phyloP scores from a whole-genome alignment of 2,888 invertebrate species.

The Synanthedon myopaeformis region DNA sequence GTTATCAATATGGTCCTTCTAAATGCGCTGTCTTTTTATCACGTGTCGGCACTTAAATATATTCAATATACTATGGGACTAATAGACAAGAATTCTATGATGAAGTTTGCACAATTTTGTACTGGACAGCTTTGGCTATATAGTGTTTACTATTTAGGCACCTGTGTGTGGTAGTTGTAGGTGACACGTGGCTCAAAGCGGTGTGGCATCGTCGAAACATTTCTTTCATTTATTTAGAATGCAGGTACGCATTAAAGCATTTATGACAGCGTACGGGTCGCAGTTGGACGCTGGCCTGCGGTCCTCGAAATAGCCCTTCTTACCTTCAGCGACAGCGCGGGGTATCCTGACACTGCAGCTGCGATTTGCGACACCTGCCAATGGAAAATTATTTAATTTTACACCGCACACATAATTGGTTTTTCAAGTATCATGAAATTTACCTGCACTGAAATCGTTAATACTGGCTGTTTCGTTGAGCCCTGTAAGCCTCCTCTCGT shows the following conservation, averaged over 20 bases:
- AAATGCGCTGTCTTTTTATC: conserved; percentile 23
- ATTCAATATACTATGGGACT: too few relatives aligned
- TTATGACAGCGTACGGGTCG: conserved; percentile 88
- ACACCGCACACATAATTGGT: too few relatives aligned
- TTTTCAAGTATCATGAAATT: conserved; percentile 7
- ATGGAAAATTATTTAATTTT: background rate
- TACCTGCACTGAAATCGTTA: conserved; percentile 93
- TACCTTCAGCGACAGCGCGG: conserved; percentile 88
- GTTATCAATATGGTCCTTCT: conserved; percentile 42
- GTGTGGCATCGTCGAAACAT: conserved; percentile 6
- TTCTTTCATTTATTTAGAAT: conserved; percentile 77
- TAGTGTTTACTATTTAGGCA: too few relatives aligned
- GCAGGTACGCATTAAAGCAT: conserved; percentile 88
- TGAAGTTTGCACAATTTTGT: too few relatives aligned
- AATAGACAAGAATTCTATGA: too few relatives aligned
- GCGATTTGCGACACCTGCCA: conserved; percentile 88
- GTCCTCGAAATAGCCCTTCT: conserved; percentile 96
- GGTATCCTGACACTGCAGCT: conserved; percentile 96
- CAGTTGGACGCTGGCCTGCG: conserved; percentile 93
- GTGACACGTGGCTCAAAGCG: conserved; percentile 25
- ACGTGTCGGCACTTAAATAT: conserved; percentile 23
- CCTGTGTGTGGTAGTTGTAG: conserved; percentile 11
- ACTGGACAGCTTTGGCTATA: too few relatives aligned
- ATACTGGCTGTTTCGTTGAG: conserved; percentile 97
- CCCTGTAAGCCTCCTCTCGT: conserved; percentile 94